Conservation (phyloP, 2,797 vertebrate species). For the Aplochiton taeniatus region DNA sequence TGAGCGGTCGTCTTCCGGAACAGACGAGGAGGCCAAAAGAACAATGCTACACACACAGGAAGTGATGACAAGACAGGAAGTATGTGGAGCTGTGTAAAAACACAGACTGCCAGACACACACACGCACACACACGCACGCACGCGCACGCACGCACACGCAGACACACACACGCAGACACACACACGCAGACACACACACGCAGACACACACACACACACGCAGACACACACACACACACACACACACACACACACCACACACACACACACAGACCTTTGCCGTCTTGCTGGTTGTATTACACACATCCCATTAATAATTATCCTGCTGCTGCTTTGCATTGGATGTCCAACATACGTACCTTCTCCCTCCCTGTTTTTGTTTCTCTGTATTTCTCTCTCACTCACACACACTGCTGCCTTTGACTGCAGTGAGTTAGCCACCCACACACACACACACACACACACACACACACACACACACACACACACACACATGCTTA, state of each 20-base stretch:
- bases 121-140: constrained; percentile 14
- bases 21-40: too few relatives aligned
- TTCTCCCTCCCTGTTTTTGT: too few relatives aligned
- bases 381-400: not conserved
- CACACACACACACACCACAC: not conserved
- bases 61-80: too few relatives aligned
- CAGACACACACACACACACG: not conserved
- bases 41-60: too few relatives aligned
- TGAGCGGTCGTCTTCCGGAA: too few relatives aligned
- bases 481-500: constrained; percentile 1
- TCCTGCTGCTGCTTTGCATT: too few relatives aligned
- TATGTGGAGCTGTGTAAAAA: constrained; percentile 35
- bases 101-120: constrained; percentile 13
- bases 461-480: constrained; percentile 4
- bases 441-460: not conserved
- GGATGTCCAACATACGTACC: too few relatives aligned
- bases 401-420: too few relatives aligned
- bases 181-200: not conserved
- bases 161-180: constrained; percentile 7
- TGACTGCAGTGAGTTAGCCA: too few relatives aligned
- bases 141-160: not conserved
- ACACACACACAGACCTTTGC: not conserved
- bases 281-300: too few relatives aligned
- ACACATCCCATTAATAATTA: too few relatives aligned
- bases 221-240: constrained; percentile 8